These are phyloP conservation scores for Neoascia interrupta DNA, from an alignment of 2,888 invertebrate genomes.

Conservation along the genomic window DNA sequence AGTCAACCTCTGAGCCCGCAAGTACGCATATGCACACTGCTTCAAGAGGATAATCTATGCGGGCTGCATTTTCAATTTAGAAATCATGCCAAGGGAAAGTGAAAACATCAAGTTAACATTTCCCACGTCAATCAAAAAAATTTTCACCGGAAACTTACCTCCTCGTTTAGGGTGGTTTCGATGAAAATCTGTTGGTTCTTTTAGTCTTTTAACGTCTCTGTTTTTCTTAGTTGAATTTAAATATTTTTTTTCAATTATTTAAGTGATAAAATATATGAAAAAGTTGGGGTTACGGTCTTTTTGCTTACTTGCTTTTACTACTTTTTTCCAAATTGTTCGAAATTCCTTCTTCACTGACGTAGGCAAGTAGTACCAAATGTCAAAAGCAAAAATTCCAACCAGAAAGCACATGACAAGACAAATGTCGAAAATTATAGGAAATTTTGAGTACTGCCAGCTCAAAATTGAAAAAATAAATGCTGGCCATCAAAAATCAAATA, in stretches of 20 bases:
- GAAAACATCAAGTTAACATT: slow-evolving; percentile 14
- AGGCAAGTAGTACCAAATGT: slow-evolving; percentile 22
- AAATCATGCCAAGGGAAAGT: slow-evolving; percentile 26
- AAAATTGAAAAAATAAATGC: too few species aligned
- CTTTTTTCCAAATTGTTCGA: neutral
- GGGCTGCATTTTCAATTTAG: slow-evolving; percentile 13
- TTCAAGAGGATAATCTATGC: neutral
- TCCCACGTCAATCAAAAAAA: slow-evolving; percentile 29
- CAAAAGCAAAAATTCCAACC: neutral
- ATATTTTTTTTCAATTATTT: neutral
- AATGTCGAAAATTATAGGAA: slow-evolving; percentile 8
- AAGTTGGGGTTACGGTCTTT: too few species aligned
- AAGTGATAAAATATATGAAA: too few species aligned
- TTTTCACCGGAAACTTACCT: slow-evolving; percentile 38
- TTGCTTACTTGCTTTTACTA: neutral
- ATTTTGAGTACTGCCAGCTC: slow-evolving; percentile 2
- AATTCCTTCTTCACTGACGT: slow-evolving; percentile 28
- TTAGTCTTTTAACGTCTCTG: too few species aligned
- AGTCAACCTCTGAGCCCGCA: neutral
- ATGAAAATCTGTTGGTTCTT: neutral
- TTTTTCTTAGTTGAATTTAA: too few species aligned
- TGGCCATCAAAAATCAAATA: too few species aligned
- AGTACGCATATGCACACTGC: slow-evolving; percentile 1
- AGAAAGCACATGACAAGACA: slow-evolving; percentile 17
- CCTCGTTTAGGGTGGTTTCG: slow-evolving; percentile 2